Evolutionary conservation across 2,113 vertebrate species (phyloP).

Genomic region (Rallus limicola): DNA sequence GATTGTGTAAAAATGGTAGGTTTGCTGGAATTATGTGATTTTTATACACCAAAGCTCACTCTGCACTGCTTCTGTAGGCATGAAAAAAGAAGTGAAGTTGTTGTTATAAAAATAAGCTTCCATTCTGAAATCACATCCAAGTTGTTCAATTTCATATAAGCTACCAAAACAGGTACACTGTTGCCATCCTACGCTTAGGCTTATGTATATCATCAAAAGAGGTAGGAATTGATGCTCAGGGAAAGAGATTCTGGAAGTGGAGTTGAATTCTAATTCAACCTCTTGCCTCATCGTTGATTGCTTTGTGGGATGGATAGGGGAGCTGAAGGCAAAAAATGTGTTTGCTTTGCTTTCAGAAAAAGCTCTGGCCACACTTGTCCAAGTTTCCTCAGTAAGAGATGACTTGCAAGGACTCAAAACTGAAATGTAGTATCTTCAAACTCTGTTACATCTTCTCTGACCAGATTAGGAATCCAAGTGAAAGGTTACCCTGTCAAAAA

Average conservation of each 20-base stretch:
- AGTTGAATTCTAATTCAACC: background rate
- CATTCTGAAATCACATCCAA: background rate
- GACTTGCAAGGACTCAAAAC: background rate
- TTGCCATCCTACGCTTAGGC: background rate
- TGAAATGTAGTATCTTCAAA: background rate
- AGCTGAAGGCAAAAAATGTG: background rate
- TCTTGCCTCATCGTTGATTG: background rate
- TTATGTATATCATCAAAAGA: background rate
- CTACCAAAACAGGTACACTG: background rate
- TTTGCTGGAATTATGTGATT: background rate
- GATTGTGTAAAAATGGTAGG: background rate
- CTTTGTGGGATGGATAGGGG: background rate
- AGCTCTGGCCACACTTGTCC: background rate
- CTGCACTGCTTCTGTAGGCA: accelerated
- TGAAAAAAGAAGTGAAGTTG: background rate
- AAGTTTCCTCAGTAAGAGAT: background rate
- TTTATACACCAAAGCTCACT: background rate
- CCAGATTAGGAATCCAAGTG: background rate
- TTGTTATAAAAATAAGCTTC: background rate
- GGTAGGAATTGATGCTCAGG: background rate
- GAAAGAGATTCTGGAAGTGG: background rate
- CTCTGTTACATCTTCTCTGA: background rate
- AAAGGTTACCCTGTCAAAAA: background rate
- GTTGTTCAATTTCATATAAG: background rate
- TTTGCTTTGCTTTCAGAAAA: background rate